Base-by-base conservation (phyloP, 2,113 vertebrate species). In the Loxodonta africana region DNA sequence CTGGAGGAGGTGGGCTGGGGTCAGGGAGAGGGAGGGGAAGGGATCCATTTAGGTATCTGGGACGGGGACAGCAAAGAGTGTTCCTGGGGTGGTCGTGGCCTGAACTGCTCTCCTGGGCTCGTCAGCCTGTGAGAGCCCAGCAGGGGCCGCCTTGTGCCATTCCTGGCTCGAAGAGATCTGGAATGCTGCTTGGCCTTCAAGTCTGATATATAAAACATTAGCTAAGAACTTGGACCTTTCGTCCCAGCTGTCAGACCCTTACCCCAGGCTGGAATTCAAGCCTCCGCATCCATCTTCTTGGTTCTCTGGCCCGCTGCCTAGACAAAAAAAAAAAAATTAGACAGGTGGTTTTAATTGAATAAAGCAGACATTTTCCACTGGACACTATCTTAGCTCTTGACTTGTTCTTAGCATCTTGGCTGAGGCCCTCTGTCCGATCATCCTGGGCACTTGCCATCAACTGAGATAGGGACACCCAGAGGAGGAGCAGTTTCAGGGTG, bases 401-500 rank as follows among this genome's bases (percentile, higher is more conserved):
- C 4, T 12, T 30, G 44, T 33, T 51, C 44, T 86, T 25, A 15
- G 51, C 33, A 1, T 33, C 77, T 46, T 20, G 6, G 71, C 28
- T 21, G 8, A 62, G 60, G 25, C 26, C 14, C 67, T 28, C 12
- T 23, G 2, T 2, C 14, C 30, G 44, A 3, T 30, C 7, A 7
- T 20, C 71, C 20, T 8, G n/a, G 8, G 20, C 71, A 20, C 62
- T 33, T 20, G 63, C 71, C 44, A 8, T n/a, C 51, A 37, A 2
- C 62, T 33, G 26, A 8, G 37, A 21, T 0, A 0, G 53, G 41
- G 71, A 46, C 0, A 0, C 20, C 44, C 11, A 21, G 10, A n/a
- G 62, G 71, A 28, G 67, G 26, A 60, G 33, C 26, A 1, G 48
- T 25, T 1, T 41, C 15, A 8, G 9, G 6, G 44, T 5, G 62